A percentile compares a stretch with the other conserved stretches of the same genome.
phyloP scores from a whole-genome alignment of 2,797 vertebrate species.

The Platyrinchus mystaceus region DNA sequence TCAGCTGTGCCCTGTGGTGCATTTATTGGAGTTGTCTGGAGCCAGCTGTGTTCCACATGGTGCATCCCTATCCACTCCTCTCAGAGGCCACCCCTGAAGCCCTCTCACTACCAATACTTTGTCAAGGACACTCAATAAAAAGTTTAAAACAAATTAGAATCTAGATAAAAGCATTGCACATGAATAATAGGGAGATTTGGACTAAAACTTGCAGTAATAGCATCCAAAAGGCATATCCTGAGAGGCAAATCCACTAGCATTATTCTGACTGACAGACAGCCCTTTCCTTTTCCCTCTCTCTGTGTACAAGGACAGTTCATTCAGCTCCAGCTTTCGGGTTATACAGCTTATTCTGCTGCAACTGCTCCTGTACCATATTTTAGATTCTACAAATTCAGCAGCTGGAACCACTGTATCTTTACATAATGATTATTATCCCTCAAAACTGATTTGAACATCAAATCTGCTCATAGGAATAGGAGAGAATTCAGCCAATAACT shows the following conservation, averaged over 20 bases:
- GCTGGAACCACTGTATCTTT: neutral
- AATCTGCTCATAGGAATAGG: neutral
- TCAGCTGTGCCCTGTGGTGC: neutral
- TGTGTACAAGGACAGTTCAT: neutral
- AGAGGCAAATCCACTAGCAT: neutral
- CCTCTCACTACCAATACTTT: neutral
- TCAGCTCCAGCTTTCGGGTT: neutral
- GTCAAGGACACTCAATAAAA: neutral
- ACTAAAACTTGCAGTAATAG: neutral
- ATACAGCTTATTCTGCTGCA: neutral
- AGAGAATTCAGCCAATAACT: neutral
- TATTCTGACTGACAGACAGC: neutral
- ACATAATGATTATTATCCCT: neutral
- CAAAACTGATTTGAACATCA: neutral
- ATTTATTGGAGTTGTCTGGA: neutral
- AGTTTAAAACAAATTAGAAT: neutral
- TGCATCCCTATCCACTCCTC: fast-evolving
- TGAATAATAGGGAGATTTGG: neutral
- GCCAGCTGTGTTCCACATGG: fast-evolving
- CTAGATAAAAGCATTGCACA: neutral
- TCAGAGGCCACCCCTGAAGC: neutral
- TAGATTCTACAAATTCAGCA: neutral
- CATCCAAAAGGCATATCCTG: neutral
- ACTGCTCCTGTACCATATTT: neutral
- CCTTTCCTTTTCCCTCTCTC: neutral